These are phyloP conservation scores for Microchrysa polita DNA, from an alignment of 2,888 invertebrate genomes.

Conservation along the genomic window DNA sequence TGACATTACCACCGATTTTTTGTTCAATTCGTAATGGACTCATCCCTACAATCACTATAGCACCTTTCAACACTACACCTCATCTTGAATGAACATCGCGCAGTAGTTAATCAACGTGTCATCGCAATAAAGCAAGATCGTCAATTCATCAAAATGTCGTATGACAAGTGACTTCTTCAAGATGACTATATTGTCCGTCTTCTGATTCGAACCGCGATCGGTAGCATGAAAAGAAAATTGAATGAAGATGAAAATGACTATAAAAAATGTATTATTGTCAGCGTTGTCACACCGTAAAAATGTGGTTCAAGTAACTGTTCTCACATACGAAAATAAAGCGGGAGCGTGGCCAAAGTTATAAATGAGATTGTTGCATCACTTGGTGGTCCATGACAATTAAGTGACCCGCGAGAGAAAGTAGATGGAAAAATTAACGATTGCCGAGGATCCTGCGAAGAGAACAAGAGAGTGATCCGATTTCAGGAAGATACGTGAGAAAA, in stretches of 20 bases:
- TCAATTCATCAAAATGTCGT: slow-evolving; percentile 36
- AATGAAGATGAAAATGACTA: slow-evolving; percentile 3
- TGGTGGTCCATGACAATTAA: slow-evolving; percentile 23
- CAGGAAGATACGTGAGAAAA: no score
- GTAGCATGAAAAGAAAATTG: slow-evolving; percentile 24
- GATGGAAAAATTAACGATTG: no score
- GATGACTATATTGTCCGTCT: neutral
- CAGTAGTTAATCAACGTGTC: slow-evolving; percentile 40
- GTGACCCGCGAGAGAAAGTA: neutral
- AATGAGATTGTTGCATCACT: neutral
- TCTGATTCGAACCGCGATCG: slow-evolving; percentile 8
- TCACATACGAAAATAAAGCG: neutral
- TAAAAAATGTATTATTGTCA: slow-evolving; percentile 2
- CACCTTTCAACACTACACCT: neutral
- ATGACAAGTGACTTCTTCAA: slow-evolving; percentile 39
- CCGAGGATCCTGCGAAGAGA: no score
- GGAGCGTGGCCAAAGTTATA: slow-evolving; percentile 23
- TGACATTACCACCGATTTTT: no score
- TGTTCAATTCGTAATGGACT: no score
- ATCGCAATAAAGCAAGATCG: neutral
- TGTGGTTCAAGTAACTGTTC: slow-evolving; percentile 35
- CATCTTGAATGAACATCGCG: slow-evolving; percentile 5
- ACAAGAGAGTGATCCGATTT: no score
- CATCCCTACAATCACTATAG: no score
- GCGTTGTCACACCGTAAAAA: no score